These are phyloP conservation scores for Triplophysa yarkandensis DNA, from an alignment of 2,797 vertebrate genomes.

Conservation along the genomic window DNA sequence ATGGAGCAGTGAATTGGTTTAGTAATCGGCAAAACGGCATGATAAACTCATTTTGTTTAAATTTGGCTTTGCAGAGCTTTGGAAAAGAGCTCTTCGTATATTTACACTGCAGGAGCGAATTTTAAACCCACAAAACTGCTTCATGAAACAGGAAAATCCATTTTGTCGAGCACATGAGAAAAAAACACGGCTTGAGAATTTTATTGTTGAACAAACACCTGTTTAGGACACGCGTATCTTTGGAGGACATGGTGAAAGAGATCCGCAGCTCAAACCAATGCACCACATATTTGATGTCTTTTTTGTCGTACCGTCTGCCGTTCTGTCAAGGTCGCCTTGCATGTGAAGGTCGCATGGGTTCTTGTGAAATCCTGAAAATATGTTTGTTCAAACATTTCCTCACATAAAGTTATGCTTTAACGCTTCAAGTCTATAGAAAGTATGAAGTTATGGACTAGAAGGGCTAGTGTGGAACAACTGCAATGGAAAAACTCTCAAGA, in stretches of 20 bases:
- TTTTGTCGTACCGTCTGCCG: neutral
- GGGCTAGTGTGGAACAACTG: neutral
- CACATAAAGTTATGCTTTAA: neutral
- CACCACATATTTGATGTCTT: neutral
- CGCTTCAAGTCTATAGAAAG: too few relatives aligned
- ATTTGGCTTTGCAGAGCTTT: too few relatives aligned
- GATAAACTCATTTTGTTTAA: too few relatives aligned
- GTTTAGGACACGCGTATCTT: neutral
- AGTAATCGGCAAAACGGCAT: too few relatives aligned
- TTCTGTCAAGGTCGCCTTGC: neutral
- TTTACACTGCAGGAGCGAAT: conserved; percentile 8
- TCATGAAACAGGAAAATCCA: neutral
- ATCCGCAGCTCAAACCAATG: neutral
- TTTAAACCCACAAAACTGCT: neutral
- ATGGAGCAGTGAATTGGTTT: too few relatives aligned
- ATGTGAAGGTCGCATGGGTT: neutral
- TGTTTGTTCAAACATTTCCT: neutral
- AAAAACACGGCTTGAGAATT: neutral
- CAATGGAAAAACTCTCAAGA: neutral
- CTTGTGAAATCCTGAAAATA: neutral
- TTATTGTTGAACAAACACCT: neutral
- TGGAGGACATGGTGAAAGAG: neutral
- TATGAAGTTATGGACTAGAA: neutral
- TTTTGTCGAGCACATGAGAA: neutral
- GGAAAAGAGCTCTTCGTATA: too few relatives aligned